Evolutionary conservation across 2,888 invertebrate species (phyloP), one percentile per base, ranked within the genome.

Genomic region (Heterodera filipjevi): DNA sequence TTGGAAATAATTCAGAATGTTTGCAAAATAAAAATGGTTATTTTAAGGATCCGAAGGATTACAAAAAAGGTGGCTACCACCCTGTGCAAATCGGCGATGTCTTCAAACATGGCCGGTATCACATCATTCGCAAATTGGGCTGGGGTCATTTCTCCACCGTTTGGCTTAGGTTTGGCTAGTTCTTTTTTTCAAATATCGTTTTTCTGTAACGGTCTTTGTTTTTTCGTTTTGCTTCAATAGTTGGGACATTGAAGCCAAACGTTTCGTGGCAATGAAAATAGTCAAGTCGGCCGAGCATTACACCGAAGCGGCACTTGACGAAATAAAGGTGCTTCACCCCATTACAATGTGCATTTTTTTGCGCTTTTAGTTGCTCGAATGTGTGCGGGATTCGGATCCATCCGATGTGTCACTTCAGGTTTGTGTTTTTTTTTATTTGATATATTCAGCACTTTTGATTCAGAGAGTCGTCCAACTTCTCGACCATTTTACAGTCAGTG

Each of bases 111-210:
- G 93, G 80, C 30, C 44, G 77, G 89, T 98, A 98, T 92, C 95
- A 96, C 92, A 96, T 98, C 89, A 95, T 97, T 85, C 93, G 97
- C 87, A 94, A 99, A 92, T 92, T 95, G 90, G 95, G 98, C 78
- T 96, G 96, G 96, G 99, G 99, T 81, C 98, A 99, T 91, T 99
- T 99, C 91, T 98, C 97, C 74, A 99, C 99, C 14, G 99, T 99
- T 68, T 99, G 99, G 98, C 93, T 99, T 84, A 96, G 96, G 75
- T 75, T 53, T 32, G 46, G 8, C 8, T 22, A n/a, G 16, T n/a
- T n/a, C 10, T n/a, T 32, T 49, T 49, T 39, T 39, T 39, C 39
- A 27, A 33, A 66, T 32, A n/a, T 19, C 3, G 66, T 5, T 39
- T 39, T 39, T 39, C 6, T 39, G 39, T 39, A 39, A 39, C n/a